phyloP scores from a whole-genome alignment of 2,888 invertebrate species.

The Eupithecia inturbata region DNA sequence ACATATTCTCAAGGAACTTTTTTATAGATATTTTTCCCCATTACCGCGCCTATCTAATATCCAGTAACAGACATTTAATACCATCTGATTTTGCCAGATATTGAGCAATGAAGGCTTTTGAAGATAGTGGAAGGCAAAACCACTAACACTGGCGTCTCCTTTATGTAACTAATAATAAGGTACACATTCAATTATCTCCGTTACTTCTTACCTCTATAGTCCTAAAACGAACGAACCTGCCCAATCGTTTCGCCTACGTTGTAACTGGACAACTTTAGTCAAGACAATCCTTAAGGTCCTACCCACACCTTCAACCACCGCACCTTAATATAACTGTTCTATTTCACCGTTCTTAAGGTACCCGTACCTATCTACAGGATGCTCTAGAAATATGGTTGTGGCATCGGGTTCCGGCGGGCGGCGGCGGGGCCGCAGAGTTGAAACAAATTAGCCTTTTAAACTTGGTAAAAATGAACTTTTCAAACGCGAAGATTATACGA shows the following conservation, averaged over 20 bases:
- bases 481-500: slow-evolving; percentile 21
- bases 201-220: neutral
- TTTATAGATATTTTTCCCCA: neutral
- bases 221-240: too few relatives aligned
- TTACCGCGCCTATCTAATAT: neutral
- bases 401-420: slow-evolving; percentile 8
- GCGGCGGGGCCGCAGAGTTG: slow-evolving; percentile 15
- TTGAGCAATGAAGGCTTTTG: neutral
- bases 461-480: slow-evolving; percentile 23
- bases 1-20: neutral
- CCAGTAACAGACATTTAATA: neutral
- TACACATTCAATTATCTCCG: neutral
- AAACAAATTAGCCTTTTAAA: slow-evolving; percentile 24
- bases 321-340: slow-evolving; percentile 1
- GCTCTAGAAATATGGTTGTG: neutral
- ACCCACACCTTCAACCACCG: slow-evolving; percentile 1
- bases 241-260: neutral
- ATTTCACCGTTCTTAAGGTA: neutral
- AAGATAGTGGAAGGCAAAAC: neutral
- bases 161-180: neutral
- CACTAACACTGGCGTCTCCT: neutral
- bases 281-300: slow-evolving; percentile 11
- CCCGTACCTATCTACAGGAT: neutral
- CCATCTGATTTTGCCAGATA: neutral
- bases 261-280: slow-evolving; percentile 8